Percentiles rank a stretch among this genome's conserved stretches.
Conservation (phyloP, 2,113 vertebrate genomes). For the Lynx canadensis region DNA sequence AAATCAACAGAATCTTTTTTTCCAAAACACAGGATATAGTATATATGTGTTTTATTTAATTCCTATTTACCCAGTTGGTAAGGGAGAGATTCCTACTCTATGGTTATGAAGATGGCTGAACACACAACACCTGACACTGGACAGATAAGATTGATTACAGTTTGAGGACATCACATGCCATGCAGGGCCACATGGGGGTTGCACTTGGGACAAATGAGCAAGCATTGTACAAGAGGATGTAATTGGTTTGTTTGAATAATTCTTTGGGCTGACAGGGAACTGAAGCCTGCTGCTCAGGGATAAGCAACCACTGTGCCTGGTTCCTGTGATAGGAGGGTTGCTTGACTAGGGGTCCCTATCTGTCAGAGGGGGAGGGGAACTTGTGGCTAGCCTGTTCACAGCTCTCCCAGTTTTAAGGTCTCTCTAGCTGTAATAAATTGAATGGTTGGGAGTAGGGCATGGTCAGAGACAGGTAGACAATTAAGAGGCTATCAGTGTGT, state of each 20-base stretch:
- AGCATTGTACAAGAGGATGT: neutral
- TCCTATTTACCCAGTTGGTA: neutral
- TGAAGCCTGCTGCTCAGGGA: neutral
- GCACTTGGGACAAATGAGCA: neutral
- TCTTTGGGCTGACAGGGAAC: neutral
- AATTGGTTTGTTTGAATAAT: neutral
- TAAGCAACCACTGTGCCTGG: neutral
- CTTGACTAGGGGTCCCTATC: neutral
- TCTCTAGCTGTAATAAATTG: neutral
- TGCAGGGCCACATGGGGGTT: neutral
- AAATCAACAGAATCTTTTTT: neutral
- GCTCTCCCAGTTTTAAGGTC: neutral
- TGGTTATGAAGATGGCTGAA: neutral
- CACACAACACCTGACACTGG: neutral
- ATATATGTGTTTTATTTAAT: neutral
- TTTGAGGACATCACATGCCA: neutral
- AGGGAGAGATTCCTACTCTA: neutral
- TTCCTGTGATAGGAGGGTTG: neutral
- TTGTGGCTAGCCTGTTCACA: neutral
- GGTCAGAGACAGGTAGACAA: neutral
- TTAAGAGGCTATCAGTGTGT: neutral
- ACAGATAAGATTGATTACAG: neutral
- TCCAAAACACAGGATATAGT: neutral
- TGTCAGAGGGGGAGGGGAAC: neutral
- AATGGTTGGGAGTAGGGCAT: neutral